phyloP scores from a whole-genome alignment of 2,888 invertebrate species.

The Dicyrtoma fusca region DNA sequence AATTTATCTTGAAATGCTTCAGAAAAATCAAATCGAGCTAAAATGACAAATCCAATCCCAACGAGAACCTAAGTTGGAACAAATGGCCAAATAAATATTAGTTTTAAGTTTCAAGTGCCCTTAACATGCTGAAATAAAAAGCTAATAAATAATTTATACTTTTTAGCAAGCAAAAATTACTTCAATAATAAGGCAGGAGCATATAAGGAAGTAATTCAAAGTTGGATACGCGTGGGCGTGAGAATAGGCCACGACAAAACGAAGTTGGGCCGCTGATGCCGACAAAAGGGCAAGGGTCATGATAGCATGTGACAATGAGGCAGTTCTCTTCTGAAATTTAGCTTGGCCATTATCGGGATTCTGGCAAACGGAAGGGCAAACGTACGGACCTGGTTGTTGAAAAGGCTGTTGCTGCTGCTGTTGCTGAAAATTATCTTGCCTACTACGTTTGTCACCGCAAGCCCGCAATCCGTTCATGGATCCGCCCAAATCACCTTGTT shows the following conservation, averaged over 20 bases:
- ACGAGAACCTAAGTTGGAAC: slow-evolving; percentile 44
- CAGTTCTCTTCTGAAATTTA: slow-evolving; percentile 35
- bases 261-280: slow-evolving; percentile 55
- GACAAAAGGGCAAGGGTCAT: slow-evolving; percentile 56
- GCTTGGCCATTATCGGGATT: background rate
- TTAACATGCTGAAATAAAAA: background rate
- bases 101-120: background rate
- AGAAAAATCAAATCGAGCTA: slow-evolving; percentile 49
- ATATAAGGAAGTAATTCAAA: slow-evolving; percentile 56
- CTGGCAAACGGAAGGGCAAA: background rate
- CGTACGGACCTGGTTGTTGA: background rate
- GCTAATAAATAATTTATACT: slow-evolving; percentile 2
- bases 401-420: background rate
- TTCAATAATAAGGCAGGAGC: slow-evolving; percentile 52
- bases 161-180: slow-evolving; percentile 44
- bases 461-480: too few relatives aligned
- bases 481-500: background rate
- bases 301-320: slow-evolving; percentile 52
- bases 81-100: background rate
- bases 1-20: slow-evolving; percentile 45
- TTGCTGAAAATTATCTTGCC: background rate
- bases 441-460: background rate
- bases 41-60: slow-evolving; percentile 53
- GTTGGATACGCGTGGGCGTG: slow-evolving; percentile 52
- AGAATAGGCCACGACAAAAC: slow-evolving; percentile 53